Evolutionary conservation across 2,888 invertebrate species (phyloP).

Genomic region (Auanema freiburgensis): DNA sequence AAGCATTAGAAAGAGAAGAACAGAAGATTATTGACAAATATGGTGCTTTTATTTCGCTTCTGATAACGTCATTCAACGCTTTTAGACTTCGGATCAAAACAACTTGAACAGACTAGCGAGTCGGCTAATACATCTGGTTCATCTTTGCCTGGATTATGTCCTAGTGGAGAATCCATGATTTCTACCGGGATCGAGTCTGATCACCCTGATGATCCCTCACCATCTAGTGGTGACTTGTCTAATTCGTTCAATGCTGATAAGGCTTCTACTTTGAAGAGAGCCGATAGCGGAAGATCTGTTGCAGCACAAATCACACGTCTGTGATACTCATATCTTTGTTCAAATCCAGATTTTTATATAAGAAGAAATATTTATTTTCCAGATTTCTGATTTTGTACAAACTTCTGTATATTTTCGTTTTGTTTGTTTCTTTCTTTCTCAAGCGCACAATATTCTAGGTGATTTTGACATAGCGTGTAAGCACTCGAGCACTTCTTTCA

Average conservation of each 20-base stretch:
- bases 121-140: slow-evolving; percentile 1
- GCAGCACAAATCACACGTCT: slow-evolving; percentile 15
- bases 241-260: too few species aligned
- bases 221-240: background rate
- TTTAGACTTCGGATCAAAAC: background rate
- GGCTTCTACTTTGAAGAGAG: slow-evolving; percentile 5
- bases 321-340: slow-evolving; percentile 6
- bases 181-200: slow-evolving; percentile 1
- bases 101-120: too few species aligned
- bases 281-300: slow-evolving; percentile 23
- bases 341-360: slow-evolving; percentile 8
- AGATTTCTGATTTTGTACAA: slow-evolving; percentile 3
- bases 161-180: background rate
- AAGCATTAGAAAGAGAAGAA: slow-evolving; percentile 27
- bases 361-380: slow-evolving; percentile 1
- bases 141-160: background rate
- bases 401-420: background rate
- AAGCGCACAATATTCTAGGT: too few species aligned
- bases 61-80: background rate
- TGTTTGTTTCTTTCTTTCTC: too few species aligned
- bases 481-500: too few species aligned
- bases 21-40: slow-evolving; percentile 15
- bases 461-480: too few species aligned
- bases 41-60: slow-evolving; percentile 14
- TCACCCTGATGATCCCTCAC: background rate